Evolutionary conservation across 64 coral and sea anemone species (phyloP).

Genomic region (Platygyra sinensis): DNA sequence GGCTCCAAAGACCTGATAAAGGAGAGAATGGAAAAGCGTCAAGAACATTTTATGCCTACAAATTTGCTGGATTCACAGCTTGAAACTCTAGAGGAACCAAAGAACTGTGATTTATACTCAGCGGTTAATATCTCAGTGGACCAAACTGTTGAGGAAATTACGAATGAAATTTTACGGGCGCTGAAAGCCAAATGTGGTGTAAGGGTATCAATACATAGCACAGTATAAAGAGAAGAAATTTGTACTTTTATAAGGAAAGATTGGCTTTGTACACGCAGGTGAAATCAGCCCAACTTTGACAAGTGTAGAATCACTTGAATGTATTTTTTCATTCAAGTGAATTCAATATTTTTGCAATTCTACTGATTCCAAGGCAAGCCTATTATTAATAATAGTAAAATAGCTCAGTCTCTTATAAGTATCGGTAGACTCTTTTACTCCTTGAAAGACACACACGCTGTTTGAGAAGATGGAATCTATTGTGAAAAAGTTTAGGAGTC

Average conservation of each 20-base stretch:
- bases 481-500: no score
- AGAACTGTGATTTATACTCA: constrained; percentile 54
- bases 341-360: no score
- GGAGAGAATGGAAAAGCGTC: constrained; percentile 61
- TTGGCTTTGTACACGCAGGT: background rate
- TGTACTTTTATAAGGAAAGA: background rate
- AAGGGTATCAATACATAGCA: constrained; percentile 75
- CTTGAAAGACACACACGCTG: no score
- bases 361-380: no score
- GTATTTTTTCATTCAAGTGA: no score
- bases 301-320: no score
- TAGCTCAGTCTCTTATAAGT: no score
- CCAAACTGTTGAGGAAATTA: constrained; percentile 59
- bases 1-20: constrained; percentile 65
- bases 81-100: constrained; percentile 70
- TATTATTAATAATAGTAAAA: no score
- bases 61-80: constrained; percentile 85
- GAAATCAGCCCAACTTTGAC: no score
- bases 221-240: constrained; percentile 31
- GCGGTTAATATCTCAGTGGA: constrained; percentile 61
- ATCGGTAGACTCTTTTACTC: no score
- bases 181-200: constrained; percentile 61
- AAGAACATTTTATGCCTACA: constrained; percentile 79
- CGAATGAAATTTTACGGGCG: constrained; percentile 65
- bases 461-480: no score